These are phyloP conservation scores for Caenorhabditis imperialis DNA, from an alignment of 2,888 invertebrate species.

Conservation along the genomic window DNA sequence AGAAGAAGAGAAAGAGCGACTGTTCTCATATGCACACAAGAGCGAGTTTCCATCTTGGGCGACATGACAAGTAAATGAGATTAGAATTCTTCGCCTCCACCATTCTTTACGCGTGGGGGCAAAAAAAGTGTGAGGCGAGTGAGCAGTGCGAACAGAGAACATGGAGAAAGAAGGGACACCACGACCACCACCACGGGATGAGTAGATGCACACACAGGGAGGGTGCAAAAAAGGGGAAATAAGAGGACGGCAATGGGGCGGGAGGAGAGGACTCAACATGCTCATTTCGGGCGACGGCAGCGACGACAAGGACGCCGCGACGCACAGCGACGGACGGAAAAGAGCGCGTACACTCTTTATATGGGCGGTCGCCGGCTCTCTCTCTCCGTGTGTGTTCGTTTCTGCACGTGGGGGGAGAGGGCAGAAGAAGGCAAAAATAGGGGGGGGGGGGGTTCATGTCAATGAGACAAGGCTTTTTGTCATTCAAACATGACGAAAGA, in stretches of 20 bases:
- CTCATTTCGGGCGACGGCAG: constrained; percentile 17
- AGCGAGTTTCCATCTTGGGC: not conserved
- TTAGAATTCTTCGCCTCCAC: constrained; percentile 2
- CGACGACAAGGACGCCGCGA: constrained; percentile 7
- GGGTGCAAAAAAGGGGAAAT: not conserved
- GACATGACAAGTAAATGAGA: constrained; percentile 15
- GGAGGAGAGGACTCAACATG: constrained; percentile 17
- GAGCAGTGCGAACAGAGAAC: constrained; percentile 12
- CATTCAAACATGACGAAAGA: no score
- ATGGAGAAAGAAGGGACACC: no score
- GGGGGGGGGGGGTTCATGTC: no score
- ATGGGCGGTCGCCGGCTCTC: not conserved
- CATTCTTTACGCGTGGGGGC: constrained; percentile 2
- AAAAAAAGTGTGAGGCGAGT: not conserved
- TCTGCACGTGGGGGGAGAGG: no score
- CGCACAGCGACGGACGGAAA: constrained; percentile 24
- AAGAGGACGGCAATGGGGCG: constrained; percentile 8
- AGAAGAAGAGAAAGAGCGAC: not conserved
- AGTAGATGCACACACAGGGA: constrained; percentile 3
- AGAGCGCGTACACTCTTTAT: constrained; percentile 12
- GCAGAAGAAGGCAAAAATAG: no score
- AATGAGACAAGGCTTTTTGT: no score
- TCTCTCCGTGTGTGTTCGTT: no score
- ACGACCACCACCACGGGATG: not conserved
- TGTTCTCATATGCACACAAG: not conserved